Evolutionary conservation across 2,113 vertebrate species (phyloP).

Genomic region (Gobiocypris rarus): DNA sequence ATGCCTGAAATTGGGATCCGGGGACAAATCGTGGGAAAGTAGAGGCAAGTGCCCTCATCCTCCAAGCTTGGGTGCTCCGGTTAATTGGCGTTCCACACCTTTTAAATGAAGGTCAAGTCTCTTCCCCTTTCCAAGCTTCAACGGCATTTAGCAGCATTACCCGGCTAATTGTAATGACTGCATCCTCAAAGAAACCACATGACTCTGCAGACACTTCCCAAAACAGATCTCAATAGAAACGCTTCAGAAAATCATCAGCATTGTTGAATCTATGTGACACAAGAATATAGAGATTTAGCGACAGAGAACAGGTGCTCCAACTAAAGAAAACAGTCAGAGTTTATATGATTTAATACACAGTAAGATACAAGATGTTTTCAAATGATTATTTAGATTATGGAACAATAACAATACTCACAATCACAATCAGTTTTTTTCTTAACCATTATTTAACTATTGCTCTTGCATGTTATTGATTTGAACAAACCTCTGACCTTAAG

Average conservation of each 20-base stretch:
- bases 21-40: conserved; percentile 60
- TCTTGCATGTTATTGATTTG: background rate
- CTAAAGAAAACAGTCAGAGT: background rate
- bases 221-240: conserved; percentile 31
- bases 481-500: background rate
- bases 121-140: conserved; percentile 53
- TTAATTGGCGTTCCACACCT: conserved; percentile 65
- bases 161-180: conserved; percentile 56
- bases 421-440: too few species aligned
- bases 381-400: background rate
- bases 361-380: background rate
- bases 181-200: conserved; percentile 36
- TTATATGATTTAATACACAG: background rate
- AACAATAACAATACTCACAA: background rate
- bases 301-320: background rate
- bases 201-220: conserved; percentile 7
- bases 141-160: conserved; percentile 55
- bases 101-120: conserved; percentile 65
- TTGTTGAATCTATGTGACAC: background rate
- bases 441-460: background rate
- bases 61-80: conserved; percentile 60
- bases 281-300: conserved; percentile 30
- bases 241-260: background rate
- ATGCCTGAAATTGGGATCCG: background rate
- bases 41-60: conserved; percentile 55